A percentile compares a stretch with the other conserved stretches of the same genome.
phyloP scores from a whole-genome alignment of 2,797 vertebrate species.

The Rhinichthys osculus region DNA sequence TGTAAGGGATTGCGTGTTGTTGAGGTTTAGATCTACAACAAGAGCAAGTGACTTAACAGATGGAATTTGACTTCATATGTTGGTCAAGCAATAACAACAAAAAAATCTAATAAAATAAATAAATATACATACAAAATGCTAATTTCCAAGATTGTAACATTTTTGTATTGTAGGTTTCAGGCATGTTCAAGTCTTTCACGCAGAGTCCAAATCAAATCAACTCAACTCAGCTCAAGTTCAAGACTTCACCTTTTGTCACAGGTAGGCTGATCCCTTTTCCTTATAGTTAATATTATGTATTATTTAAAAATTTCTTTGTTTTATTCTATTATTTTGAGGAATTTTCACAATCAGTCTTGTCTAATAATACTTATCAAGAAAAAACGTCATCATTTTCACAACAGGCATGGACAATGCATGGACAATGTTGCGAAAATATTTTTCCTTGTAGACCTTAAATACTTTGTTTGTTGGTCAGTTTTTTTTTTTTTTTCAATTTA shows the following conservation, averaged over 20 bases:
- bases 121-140: neutral
- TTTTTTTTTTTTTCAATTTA: too few relatives aligned
- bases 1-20: neutral
- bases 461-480: neutral
- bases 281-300: neutral
- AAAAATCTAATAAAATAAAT: neutral
- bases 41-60: neutral
- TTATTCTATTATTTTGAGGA: neutral
- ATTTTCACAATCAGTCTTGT: neutral
- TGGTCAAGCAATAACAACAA: neutral
- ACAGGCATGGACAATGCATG: neutral
- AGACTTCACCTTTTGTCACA: neutral
- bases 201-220: neutral
- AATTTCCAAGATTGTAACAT: neutral
- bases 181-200: neutral
- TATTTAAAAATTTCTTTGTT: neutral
- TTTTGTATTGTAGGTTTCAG: neutral
- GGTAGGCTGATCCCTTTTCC: neutral
- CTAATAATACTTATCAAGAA: neutral
- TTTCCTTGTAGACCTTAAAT: neutral
- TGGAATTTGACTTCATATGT: neutral
- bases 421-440: neutral
- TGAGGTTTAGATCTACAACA: neutral
- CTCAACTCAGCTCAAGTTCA: neutral
- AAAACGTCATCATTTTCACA: neutral